Evolutionary conservation across 2,888 invertebrate genomes (phyloP).

Genomic region (Ommatoiulus sabulosus): DNA sequence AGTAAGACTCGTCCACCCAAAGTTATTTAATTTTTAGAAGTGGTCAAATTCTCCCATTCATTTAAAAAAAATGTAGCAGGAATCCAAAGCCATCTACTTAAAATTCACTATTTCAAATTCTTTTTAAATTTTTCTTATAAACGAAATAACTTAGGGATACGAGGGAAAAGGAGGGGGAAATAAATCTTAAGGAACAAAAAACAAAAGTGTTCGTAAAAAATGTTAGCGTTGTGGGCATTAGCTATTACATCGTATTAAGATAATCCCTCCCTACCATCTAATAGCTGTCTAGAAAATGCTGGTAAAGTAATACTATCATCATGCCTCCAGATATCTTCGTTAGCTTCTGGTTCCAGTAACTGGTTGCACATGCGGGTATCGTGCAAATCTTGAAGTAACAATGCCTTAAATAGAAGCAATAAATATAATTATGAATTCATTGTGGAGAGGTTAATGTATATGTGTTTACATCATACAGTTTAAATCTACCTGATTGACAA

Average conservation of each 20-base stretch:
- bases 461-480: not conserved
- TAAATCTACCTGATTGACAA: conserved; percentile 72
- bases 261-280: conserved; percentile 14
- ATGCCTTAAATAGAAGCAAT: conserved; percentile 68
- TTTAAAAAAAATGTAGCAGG: too few species aligned
- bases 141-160: too few species aligned
- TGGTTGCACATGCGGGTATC: conserved; percentile 76
- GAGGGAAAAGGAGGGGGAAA: too few species aligned
- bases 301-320: conserved; percentile 59
- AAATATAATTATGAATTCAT: conserved; percentile 17
- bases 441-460: not conserved
- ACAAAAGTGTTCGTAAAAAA: not conserved
- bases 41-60: too few species aligned
- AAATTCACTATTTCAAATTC: too few species aligned
- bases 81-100: too few species aligned
- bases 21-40: too few species aligned
- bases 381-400: conserved; percentile 77
- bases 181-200: too few species aligned
- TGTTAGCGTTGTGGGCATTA: not conserved
- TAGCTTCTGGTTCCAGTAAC: conserved; percentile 76
- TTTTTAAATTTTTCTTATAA: too few species aligned
- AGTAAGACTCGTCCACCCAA: too few species aligned
- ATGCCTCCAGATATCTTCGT: conserved; percentile 70
- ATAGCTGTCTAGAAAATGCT: not conserved
- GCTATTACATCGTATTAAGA: not conserved